phyloP scores from a whole-genome alignment of 1,140 invertebrate species.

The Marisa cornuarietis region DNA sequence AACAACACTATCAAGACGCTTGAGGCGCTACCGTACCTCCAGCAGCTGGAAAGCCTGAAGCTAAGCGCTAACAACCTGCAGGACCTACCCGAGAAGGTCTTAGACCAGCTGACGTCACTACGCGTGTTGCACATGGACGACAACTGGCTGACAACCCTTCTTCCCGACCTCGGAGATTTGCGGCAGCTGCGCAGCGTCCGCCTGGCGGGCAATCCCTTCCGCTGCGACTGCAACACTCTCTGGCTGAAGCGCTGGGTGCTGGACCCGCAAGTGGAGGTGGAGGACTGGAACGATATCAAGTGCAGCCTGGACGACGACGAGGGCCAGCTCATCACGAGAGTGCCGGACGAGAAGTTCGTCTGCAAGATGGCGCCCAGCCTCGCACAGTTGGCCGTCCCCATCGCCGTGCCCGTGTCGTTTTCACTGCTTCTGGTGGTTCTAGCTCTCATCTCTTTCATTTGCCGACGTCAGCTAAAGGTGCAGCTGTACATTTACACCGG shows the following conservation, averaged over 20 bases:
- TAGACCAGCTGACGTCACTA: constrained; percentile 15
- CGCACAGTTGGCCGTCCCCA: constrained; percentile 31
- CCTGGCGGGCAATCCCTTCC: constrained; percentile 42
- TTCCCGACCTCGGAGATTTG: constrained; percentile 9
- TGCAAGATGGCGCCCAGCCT: constrained; percentile 35
- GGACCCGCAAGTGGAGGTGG: constrained; percentile 9
- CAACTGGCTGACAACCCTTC: constrained; percentile 39
- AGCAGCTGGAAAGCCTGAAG: constrained; percentile 19
- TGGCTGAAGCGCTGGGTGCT: constrained; percentile 50
- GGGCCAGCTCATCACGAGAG: constrained; percentile 33
- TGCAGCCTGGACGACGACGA: constrained; percentile 41
- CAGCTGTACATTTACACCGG: constrained; percentile 46
- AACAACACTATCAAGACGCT: constrained; percentile 42
- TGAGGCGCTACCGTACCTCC: constrained; percentile 5
- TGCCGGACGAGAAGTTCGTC: constrained; percentile 42
- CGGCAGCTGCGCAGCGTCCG: constrained; percentile 14
- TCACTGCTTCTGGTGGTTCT: constrained; percentile 25
- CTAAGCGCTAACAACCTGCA: constrained; percentile 34
- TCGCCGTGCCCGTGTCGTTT: constrained; percentile 29
- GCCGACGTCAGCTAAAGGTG: constrained; percentile 42
- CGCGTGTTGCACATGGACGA: constrained; percentile 32
- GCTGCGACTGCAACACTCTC: constrained; percentile 43
- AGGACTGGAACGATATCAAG: constrained; percentile 28
- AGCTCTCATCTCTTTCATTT: constrained; percentile 28
- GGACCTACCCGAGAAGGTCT: constrained; percentile 8